Conservation (phyloP, 2,113 vertebrate species). For the Scatophagus argus region DNA sequence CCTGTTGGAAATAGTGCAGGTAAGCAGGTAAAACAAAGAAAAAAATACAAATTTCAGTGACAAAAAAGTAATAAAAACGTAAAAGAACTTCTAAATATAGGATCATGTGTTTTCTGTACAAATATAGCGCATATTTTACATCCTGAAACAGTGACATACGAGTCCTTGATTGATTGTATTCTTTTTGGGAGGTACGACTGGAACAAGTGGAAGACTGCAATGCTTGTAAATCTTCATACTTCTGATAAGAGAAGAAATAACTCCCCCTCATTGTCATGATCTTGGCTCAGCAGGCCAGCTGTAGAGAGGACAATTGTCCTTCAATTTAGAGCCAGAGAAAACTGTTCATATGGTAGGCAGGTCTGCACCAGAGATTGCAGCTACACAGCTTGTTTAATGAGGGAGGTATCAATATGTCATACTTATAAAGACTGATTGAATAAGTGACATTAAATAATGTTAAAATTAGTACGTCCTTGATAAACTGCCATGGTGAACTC, state of each 20-base stretch:
- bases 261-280: not conserved
- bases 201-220: not conserved
- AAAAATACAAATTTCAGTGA: not conserved
- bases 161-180: slow-evolving; percentile 16
- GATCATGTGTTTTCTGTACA: not conserved
- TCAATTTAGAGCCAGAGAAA: not conserved
- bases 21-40: slow-evolving; percentile 2
- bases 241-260: slow-evolving; percentile 10
- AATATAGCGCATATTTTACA: slow-evolving; percentile 17
- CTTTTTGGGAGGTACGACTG: not conserved
- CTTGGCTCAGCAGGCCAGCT: not conserved
- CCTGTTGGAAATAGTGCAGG: slow-evolving; percentile 12
- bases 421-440: not conserved
- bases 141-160: slow-evolving; percentile 10
- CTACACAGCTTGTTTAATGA: not conserved
- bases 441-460: not conserved
- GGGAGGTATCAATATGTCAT: not conserved
- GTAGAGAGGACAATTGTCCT: not conserved
- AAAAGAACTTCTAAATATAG: slow-evolving; percentile 5
- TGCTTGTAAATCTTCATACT: slow-evolving; percentile 8
- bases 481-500: not conserved
- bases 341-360: not conserved
- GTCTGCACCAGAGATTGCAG: not conserved
- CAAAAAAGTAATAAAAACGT: not conserved
- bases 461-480: not conserved